Evolutionary conservation across 64 coral and sea anemone genomes (phyloP), one percentile per base, ranked within the genome.

Genomic region (Platygyra sinensis): DNA sequence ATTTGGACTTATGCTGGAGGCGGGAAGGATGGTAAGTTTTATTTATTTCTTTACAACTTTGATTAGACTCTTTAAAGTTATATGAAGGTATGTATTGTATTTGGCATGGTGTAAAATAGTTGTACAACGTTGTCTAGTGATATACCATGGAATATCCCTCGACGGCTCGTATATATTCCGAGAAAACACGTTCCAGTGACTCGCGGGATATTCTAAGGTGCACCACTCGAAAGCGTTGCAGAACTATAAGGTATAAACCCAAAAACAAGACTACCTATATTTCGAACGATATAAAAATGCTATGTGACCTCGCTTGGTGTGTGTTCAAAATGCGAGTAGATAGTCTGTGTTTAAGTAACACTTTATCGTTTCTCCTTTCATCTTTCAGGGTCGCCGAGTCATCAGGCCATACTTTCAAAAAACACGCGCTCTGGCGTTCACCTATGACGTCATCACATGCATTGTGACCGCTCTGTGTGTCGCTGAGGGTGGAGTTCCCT

Each of bases 1-100:
- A 20, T 80, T 57, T 86, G 86, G 79, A 30, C 74, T 94, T 14
- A 89, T 86, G 76, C 25, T 94, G 10, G 88, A 87, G 52, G 82
- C 93, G n/a, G 82, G 79, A n/a, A 71, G 90, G 17, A 81, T 74
- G 82, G 90, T 77, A 92, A 87, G 22, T n/a, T 28, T 11, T 9
- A n/a, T 65, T 24, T n/a, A 65, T 65, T 20, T 65, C 18, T 18
- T 22, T 18, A 65, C 1, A 19, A 65, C 24, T 8, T 65, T 19
- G 18, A 65, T 22, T 22, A 20, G 24, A 65, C 62, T n/a, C 16
- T 18, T 36, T 1, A 36, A 36, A 36, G 33, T 36, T 36, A 36
- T 36, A 36, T 3, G 3, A 36, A 1, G 33, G 1, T 36, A 0
- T 65, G 24, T 24, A 20, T 65, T 19, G 24, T 46, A 2, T 46